Conservation (phyloP, 2,113 vertebrate genomes). For the Nettapus auritus region DNA sequence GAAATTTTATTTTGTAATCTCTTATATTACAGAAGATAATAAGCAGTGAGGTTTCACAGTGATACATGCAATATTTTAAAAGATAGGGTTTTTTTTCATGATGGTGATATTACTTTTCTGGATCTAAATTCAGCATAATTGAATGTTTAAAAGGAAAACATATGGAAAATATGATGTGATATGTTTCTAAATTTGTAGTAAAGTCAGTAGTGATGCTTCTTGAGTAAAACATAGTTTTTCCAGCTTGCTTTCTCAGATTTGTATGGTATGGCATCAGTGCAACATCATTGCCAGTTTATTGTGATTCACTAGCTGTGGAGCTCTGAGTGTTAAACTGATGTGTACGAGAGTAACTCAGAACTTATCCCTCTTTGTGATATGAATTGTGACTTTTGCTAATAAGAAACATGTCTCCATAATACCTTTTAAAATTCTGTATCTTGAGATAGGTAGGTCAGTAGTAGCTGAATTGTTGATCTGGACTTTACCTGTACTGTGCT, state of each 20-base stretch:
- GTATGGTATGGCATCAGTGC: neutral
- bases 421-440: neutral
- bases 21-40: slow-evolving; percentile 34
- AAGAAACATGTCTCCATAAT: neutral
- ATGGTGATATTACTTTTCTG: neutral
- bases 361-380: neutral
- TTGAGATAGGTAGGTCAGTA: neutral
- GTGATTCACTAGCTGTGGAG: neutral
- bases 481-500: neutral
- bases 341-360: neutral
- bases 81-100: neutral
- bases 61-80: neutral
- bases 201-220: neutral
- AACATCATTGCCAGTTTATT: neutral
- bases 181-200: neutral
- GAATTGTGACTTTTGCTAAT: neutral
- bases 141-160: slow-evolving; percentile 34
- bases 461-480: neutral
- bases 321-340: neutral
- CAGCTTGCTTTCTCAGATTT: neutral
- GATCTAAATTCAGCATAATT: slow-evolving; percentile 13
- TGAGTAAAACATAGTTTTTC: neutral
- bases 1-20: slow-evolving; percentile 50
- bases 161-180: slow-evolving; percentile 25
- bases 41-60: slow-evolving; percentile 6